Evolutionary conservation across 2,888 invertebrate species (phyloP), one percentile per base, ranked within the genome.

Genomic region (Lochmaea capreae): DNA sequence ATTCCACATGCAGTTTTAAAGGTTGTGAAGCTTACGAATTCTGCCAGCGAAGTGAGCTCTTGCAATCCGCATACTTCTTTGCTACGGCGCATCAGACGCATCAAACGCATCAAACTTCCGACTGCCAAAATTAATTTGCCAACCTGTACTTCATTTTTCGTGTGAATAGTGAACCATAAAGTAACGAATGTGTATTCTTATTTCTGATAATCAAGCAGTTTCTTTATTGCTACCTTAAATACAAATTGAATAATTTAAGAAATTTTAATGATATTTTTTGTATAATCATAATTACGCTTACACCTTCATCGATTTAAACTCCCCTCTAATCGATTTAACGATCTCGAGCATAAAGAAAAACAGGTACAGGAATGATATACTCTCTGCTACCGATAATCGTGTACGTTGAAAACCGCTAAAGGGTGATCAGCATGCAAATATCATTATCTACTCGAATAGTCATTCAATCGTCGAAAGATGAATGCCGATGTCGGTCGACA

Each of bases 381-480:
- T 61, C 61, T 14, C 8, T 49, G 9, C 46, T n/a, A 59, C 16
- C 59, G 75, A 77, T 76, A 76, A 78, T 79, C 81, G 80, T 83
- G 82, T 79, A 77, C 81, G 78, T 10, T 39, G 39, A 39, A 61
- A 61, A 80, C 83, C 82, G 82, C 84, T 83, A 83, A 83, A 80
- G 81, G 81, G 79, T 79, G 83, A 86, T 85, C 85, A 85, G 82
- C 84, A 86, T 86, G 86, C 86, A 86, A 86, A 86, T 86, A 85
- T 85, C 85, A 86, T 86, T 85, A 86, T 86, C 86, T 85, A 83
- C 85, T 85, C 81, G 86, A 85, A 84, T 85, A 86, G 84, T 86
- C 85, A 86, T 86, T 86, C 86, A 86, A 86, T 86, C 86, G 86
- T 86, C 85, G 85, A 85, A 54, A 85, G 85, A 85, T 84, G 86